Conservation (phyloP, 2,113 vertebrate species). For the Malaclemys terrapin region DNA sequence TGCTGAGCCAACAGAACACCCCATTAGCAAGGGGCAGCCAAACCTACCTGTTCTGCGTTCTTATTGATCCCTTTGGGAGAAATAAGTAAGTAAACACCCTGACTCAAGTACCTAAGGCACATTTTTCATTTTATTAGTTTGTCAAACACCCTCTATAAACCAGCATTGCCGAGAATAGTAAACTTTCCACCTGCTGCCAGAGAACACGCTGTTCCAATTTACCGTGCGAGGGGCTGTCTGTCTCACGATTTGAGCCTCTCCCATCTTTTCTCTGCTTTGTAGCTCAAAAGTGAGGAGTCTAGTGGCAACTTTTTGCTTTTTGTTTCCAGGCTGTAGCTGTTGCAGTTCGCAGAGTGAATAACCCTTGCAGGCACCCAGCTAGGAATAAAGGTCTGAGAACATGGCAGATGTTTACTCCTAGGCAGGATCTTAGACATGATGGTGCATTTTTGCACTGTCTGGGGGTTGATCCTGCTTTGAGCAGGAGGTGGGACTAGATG, state of each 20-base stretch:
- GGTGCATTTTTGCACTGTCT: background rate
- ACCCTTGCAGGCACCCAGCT: background rate
- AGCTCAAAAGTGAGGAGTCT: accelerated
- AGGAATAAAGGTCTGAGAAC: background rate
- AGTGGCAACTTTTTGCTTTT: background rate
- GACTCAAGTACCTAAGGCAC: background rate
- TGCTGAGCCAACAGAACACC: background rate
- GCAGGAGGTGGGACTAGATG: too few species aligned
- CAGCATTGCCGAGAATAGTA: slow-evolving; percentile 30
- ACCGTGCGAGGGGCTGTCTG: background rate
- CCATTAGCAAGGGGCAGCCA: background rate
- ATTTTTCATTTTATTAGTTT: slow-evolving; percentile 40
- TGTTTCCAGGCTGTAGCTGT: background rate
- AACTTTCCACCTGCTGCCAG: background rate
- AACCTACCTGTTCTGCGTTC: background rate
- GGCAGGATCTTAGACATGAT: background rate
- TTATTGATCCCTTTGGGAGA: accelerated
- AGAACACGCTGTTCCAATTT: slow-evolving; percentile 25
- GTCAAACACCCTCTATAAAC: slow-evolving; percentile 37
- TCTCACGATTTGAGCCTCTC: background rate
- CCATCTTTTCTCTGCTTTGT: background rate
- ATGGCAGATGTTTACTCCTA: background rate
- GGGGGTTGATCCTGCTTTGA: too few species aligned
- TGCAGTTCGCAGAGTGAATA: accelerated
- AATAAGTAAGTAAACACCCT: background rate